Evolutionary conservation across 2,888 invertebrate genomes (phyloP).

Genomic region (Litoditis marina): DNA sequence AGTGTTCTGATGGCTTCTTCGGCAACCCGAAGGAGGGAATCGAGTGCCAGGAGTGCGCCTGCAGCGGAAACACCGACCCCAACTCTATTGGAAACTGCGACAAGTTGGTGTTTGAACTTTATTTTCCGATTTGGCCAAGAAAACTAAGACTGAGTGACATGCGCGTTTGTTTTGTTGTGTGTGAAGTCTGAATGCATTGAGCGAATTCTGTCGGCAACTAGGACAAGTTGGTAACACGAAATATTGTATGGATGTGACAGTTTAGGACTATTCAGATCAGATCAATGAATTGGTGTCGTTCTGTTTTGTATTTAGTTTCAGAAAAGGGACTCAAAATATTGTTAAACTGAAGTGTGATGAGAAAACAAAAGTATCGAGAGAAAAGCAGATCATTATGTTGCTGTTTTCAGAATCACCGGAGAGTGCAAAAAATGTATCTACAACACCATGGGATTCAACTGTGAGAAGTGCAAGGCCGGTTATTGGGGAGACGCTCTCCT

Average conservation of each 20-base stretch:
- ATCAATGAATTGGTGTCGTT: too few relatives aligned
- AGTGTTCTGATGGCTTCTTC: constrained; percentile 90
- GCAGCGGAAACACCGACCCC: constrained; percentile 71
- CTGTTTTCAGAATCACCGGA: constrained; percentile 70
- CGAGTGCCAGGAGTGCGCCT: constrained; percentile 64
- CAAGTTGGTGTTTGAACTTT: constrained; percentile 64
- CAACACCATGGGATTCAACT: constrained; percentile 85
- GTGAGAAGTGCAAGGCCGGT: constrained; percentile 86
- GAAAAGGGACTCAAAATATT: too few relatives aligned
- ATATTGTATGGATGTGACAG: too few relatives aligned
- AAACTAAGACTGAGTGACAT: too few relatives aligned
- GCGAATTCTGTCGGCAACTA: too few relatives aligned
- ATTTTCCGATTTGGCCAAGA: neutral
- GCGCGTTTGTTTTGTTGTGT: too few relatives aligned
- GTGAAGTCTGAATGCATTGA: too few relatives aligned
- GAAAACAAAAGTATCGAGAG: too few relatives aligned
- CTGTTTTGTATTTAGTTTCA: too few relatives aligned
- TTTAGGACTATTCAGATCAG: too few relatives aligned
- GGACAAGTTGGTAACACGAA: too few relatives aligned
- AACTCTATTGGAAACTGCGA: constrained; percentile 97
- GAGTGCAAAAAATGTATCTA: constrained; percentile 94
- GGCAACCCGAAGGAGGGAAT: constrained; percentile 77
- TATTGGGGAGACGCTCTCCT: constrained; percentile 86
- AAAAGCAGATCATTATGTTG: neutral
- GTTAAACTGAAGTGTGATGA: too few relatives aligned